Conservation (phyloP, 2,888 invertebrate species). For the Drosophila mercatorum region DNA sequence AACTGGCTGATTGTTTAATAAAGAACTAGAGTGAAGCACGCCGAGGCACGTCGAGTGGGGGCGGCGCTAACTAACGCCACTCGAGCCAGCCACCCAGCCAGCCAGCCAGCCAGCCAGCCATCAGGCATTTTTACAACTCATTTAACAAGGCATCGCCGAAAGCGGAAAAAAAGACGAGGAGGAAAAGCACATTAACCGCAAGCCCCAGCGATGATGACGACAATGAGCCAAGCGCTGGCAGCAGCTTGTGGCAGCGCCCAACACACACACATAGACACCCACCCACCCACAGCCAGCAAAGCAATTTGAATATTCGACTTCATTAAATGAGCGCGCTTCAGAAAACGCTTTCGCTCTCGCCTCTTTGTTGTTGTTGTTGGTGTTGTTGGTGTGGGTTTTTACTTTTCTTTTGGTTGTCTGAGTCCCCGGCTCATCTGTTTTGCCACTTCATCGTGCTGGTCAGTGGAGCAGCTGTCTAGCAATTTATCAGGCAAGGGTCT, state of each 20-base stretch:
- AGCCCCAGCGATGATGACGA: slow-evolving; percentile 42
- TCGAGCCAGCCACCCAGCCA: slow-evolving; percentile 54
- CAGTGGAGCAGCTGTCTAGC: slow-evolving; percentile 61
- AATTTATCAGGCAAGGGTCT: slow-evolving; percentile 66
- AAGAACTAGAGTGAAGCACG: slow-evolving; percentile 2
- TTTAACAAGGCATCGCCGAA: slow-evolving; percentile 67
- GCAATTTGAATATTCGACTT: slow-evolving; percentile 79
- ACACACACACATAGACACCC: slow-evolving; percentile 16
- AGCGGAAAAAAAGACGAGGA: background rate
- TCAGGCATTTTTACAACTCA: slow-evolving; percentile 76
- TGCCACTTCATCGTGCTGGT: slow-evolving; percentile 71
- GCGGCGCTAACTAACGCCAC: slow-evolving; percentile 34
- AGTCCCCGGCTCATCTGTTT: slow-evolving; percentile 49
- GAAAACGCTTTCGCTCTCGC: slow-evolving; percentile 30
- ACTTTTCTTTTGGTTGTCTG: background rate
- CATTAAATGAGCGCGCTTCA: slow-evolving; percentile 61
- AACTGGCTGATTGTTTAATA: slow-evolving; percentile 5
- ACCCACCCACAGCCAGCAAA: slow-evolving; percentile 5
- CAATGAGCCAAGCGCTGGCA: slow-evolving; percentile 45
- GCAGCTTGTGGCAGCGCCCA: slow-evolving; percentile 28
- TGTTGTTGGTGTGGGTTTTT: slow-evolving; percentile 14
- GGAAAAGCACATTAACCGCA: slow-evolving; percentile 50
- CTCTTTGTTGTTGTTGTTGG: background rate
- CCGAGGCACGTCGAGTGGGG: background rate
- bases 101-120: slow-evolving; percentile 61